A percentile compares a stretch with the other conserved stretches of the same genome.
These are phyloP conservation scores for Acleris literana DNA, from an alignment of 2,888 invertebrate genomes.

Conservation along the genomic window DNA sequence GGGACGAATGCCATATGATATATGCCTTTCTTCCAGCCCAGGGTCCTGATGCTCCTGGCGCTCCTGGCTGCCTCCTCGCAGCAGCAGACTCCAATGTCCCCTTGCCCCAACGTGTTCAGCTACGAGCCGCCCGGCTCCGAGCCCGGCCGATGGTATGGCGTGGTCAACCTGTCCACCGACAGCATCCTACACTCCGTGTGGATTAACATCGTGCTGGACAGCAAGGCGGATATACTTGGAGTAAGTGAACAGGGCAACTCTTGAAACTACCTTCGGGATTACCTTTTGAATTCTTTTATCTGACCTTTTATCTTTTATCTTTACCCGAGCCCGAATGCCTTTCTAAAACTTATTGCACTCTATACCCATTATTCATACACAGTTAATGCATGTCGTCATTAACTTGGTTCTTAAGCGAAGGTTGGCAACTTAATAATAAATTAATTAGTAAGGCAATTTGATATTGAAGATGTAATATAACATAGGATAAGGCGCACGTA, in stretches of 20 bases:
- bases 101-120: conserved; percentile 84
- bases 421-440: too few relatives aligned
- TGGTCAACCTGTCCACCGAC: conserved; percentile 81
- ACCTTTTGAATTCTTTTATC: too few relatives aligned
- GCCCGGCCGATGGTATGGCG: conserved; percentile 85
- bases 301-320: too few relatives aligned
- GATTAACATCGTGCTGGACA: conserved; percentile 83
- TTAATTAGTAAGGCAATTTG: too few relatives aligned
- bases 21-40: conserved; percentile 48
- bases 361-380: too few relatives aligned
- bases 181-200: conserved; percentile 84
- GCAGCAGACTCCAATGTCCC: conserved; percentile 70
- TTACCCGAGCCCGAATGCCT: too few relatives aligned
- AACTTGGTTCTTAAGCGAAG: too few relatives aligned
- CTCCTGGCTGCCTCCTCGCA: conserved; percentile 55
- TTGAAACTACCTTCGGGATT: neutral
- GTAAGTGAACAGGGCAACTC: conserved; percentile 71
- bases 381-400: too few relatives aligned
- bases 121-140: conserved; percentile 82
- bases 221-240: conserved; percentile 84
- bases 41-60: conserved; percentile 52
- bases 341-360: too few relatives aligned
- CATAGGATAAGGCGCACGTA: too few relatives aligned
- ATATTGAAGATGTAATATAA: too few relatives aligned
- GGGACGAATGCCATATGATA: neutral